phyloP scores from a whole-genome alignment of 2,113 vertebrate species.

The Toxotes chatareus region DNA sequence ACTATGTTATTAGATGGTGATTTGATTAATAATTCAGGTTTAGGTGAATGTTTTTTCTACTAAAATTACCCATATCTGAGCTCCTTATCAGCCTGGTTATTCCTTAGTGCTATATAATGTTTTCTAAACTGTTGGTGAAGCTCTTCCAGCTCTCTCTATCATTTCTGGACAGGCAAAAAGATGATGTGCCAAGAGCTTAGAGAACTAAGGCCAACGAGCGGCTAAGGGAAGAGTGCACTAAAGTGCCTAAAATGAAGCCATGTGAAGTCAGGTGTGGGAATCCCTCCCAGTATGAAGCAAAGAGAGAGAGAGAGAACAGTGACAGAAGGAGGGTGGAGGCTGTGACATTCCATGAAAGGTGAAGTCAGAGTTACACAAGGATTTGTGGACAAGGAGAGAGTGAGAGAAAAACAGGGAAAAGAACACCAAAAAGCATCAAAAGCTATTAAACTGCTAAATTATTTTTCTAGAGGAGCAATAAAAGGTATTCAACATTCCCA shows the following conservation, averaged over 20 bases:
- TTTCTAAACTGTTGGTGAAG: constrained; percentile 63
- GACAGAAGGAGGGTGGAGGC: constrained; percentile 41
- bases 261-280: constrained; percentile 66
- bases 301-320: constrained; percentile 16
- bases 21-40: constrained; percentile 67
- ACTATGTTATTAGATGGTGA: constrained; percentile 48
- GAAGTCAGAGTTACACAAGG: constrained; percentile 56
- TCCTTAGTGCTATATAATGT: constrained; percentile 62
- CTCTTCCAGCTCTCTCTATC: constrained; percentile 57
- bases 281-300: constrained; percentile 33
- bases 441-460: constrained; percentile 51
- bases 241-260: constrained; percentile 42
- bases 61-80: constrained; percentile 62
- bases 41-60: constrained; percentile 64
- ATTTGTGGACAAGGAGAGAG: constrained; percentile 32
- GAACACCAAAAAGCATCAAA: constrained; percentile 57
- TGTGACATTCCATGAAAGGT: constrained; percentile 55
- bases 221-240: constrained; percentile 25
- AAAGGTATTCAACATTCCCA: constrained; percentile 63
- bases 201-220: constrained; percentile 28
- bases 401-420: constrained; percentile 30
- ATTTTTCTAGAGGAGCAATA: constrained; percentile 66
- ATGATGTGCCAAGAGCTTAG: constrained; percentile 23
- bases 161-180: constrained; percentile 45
- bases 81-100: constrained; percentile 56